Conservation (phyloP, 23 tunicate species). For the Styela plicata region DNA sequence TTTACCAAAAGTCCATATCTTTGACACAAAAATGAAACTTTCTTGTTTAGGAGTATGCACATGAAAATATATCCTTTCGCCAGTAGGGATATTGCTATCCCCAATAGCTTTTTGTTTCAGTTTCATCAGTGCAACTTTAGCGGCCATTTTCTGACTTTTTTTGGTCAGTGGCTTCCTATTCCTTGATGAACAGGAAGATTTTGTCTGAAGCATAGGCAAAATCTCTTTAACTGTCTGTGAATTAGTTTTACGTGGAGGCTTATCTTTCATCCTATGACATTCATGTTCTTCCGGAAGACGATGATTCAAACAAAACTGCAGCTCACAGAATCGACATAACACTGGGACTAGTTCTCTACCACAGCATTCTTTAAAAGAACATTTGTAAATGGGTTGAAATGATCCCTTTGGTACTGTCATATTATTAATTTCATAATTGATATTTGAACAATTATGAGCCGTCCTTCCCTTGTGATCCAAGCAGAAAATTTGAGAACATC, state of each 20-base stretch:
- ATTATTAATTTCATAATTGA: background rate
- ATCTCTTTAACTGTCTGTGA: background rate
- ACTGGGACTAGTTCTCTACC: slow-evolving; percentile 45
- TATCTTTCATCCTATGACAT: slow-evolving; percentile 19
- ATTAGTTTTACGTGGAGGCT: background rate
- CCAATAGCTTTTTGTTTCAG: slow-evolving; percentile 56
- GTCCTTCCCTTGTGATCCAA: slow-evolving; percentile 35
- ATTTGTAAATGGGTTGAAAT: slow-evolving; percentile 12
- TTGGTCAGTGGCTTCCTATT: slow-evolving; percentile 9
- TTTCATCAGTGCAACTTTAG: slow-evolving; percentile 79
- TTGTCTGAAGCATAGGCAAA: background rate
- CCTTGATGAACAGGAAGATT: slow-evolving; percentile 25
- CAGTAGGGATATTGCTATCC: slow-evolving; percentile 29
- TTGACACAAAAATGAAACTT: slow-evolving; percentile 29
- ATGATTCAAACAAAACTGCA: slow-evolving; percentile 58
- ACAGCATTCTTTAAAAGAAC: slow-evolving; percentile 45
- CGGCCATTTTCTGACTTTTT: slow-evolving; percentile 43
- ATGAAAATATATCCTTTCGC: slow-evolving; percentile 39
- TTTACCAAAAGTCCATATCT: slow-evolving; percentile 64
- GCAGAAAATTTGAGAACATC: slow-evolving; percentile 50
- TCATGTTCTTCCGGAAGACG: slow-evolving; percentile 67
- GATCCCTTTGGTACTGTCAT: background rate
- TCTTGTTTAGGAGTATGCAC: slow-evolving; percentile 13
- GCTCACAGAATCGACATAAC: slow-evolving; percentile 41
- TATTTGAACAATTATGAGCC: slow-evolving; percentile 24